Conservation (phyloP, 2,888 invertebrate genomes). For the Opisthograptis luteolata region DNA sequence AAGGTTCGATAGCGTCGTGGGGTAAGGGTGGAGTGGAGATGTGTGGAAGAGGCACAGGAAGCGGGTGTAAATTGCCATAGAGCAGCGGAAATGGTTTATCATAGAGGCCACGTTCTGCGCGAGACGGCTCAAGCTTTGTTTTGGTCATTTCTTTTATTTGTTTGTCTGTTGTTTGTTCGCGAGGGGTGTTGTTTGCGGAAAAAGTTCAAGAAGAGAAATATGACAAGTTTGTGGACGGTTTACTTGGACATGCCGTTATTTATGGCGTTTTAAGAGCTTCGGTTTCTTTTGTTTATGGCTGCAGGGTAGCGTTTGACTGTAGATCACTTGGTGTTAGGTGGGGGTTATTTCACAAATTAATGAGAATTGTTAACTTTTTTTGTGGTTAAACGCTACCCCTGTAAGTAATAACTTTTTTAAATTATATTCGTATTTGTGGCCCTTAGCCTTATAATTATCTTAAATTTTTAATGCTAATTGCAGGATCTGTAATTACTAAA, state of each 20-base stretch:
- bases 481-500: too few species aligned
- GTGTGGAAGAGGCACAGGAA: slow-evolving; percentile 6
- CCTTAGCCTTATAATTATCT: too few species aligned
- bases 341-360: too few species aligned
- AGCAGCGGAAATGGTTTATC: slow-evolving; percentile 19
- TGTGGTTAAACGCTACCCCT: too few species aligned
- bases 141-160: slow-evolving; percentile 24
- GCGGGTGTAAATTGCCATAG: slow-evolving; percentile 21
- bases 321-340: too few species aligned
- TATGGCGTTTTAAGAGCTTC: too few species aligned
- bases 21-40: not conserved
- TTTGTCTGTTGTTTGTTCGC: slow-evolving; percentile 11
- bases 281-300: not conserved
- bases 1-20: not conserved
- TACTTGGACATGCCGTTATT: slow-evolving; percentile 2
- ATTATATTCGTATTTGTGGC: too few species aligned
- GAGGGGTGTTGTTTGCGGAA: slow-evolving; percentile 7
- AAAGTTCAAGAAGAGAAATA: slow-evolving; percentile 9
- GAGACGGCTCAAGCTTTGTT: slow-evolving; percentile 17
- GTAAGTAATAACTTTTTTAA: too few species aligned
- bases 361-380: too few species aligned
- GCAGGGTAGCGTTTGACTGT: not conserved
- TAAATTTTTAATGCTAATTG: too few species aligned
- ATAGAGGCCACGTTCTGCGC: slow-evolving; percentile 13
- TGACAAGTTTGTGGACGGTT: slow-evolving; percentile 1